Base-by-base conservation (phyloP, 2,113 vertebrate species). In the Myotis yumanensis region DNA sequence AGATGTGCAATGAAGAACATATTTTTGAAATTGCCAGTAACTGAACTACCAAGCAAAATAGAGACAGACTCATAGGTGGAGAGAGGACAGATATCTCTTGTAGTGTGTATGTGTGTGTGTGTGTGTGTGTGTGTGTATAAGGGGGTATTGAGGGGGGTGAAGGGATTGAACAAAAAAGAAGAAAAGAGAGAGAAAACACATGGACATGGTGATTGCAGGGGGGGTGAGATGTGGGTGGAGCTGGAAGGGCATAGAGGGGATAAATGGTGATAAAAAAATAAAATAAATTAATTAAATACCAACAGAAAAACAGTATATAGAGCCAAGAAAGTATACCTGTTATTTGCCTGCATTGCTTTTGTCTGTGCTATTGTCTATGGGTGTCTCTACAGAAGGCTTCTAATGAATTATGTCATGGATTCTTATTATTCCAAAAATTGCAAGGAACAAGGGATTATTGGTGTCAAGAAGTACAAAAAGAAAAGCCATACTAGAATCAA, bases 391-490 rank as follows among this genome's bases (percentile, higher is more conserved):
- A 57, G 85, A 64, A 64, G 43, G 48, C 37, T 46, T 66, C 32
- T 69, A 64, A 79, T 80, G 80, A 86, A 79, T 68, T 20, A 11
- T 59, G 0, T 17, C 52, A 83, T 22, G 20, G 11, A 51, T 93
- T 73, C 73, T 91, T 52, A 43, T 22, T 88, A 77, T 71, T 52
- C 54, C 32, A 54, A 82, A 91, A 66, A n/a, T 46, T 85, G 3
- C 46, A 95, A 84, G 14, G 37, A 82, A 5, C 30, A 6, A 94
- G 51, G 5, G 57, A 66, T 92, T 75, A 75, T 71, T 17, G 52
- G 4, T 96, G 43, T 83, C 76, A 95, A 97, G 25, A 89, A 2
- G 37, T 17, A 43, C n/a, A 95, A 86, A 59, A 88, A 43, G 73
- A 85, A 84, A 89, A 17, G 8, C 35, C 48, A 30, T 9, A 73